Evolutionary conservation across 2,888 invertebrate species (phyloP), one percentile per base, ranked within the genome.

Genomic region (Hypomecis punctinalis): DNA sequence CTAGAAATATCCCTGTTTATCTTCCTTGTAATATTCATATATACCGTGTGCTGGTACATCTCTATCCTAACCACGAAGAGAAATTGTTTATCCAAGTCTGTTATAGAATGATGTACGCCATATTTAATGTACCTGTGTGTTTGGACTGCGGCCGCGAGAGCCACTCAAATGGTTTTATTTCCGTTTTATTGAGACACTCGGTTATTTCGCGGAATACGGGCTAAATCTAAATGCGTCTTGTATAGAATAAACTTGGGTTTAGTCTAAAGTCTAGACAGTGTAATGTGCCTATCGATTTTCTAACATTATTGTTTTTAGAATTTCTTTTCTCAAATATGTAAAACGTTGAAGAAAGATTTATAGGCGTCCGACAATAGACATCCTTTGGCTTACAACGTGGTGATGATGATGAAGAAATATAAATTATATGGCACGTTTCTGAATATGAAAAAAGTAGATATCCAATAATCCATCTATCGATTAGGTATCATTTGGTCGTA

Each of bases 61-160:
- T 52, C 52, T 58, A 59, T 40, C 55, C 53, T 36, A 8, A 54
- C 42, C 54, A 52, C 52, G 58, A 59, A 68, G 68, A 68, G 60
- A 67, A 69, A 62, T 61, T 55, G 74, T 69, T 77, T 76, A 77
- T 73, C 70, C 51, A 47, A 42, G 51, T 58, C 61, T 33, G 54
- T 60, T 65, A 48, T 57, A 65, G 65, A 56, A 61, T 62, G 65
- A 65, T 63, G 48, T 57, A 68, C 61, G 55, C 52, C 51, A 56
- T 64, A 56, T 62, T 64, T 67, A 59, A 61, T 59, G 56, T 65
- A 68, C 68, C 65, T 68, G 68, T 47, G 47, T 68, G 65, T 68
- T 68, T 66, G 43, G 59, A 52, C 13, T 60, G 64, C 51, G 61
- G 64, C 55, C 37, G 49, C 46, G 47, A 63, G 56, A 52, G 39